phyloP scores from a whole-genome alignment of 2,113 vertebrate species.

The Percopsis transmontana region DNA sequence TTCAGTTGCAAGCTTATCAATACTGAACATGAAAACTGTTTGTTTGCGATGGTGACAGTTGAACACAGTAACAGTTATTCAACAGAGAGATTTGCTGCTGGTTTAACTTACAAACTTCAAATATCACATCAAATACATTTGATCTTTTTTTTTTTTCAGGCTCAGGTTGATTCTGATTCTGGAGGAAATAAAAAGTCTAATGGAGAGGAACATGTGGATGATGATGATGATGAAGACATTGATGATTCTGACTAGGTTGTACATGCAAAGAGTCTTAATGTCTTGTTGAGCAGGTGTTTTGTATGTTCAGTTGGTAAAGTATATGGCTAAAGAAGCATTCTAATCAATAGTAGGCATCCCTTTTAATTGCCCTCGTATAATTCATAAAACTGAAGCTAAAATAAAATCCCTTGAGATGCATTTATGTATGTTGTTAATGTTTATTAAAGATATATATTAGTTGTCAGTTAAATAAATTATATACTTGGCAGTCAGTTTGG shows the following conservation, averaged over 20 bases:
- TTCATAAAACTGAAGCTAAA: neutral
- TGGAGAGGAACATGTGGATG: slow-evolving; percentile 39
- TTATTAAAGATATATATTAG: too few relatives aligned
- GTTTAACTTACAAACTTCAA: too few relatives aligned
- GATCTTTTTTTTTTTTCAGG: neutral
- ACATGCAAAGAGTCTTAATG: neutral
- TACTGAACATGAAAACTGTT: slow-evolving; percentile 19
- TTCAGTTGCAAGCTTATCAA: slow-evolving; percentile 34
- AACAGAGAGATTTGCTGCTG: too few relatives aligned
- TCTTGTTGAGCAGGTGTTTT: neutral
- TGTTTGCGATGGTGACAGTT: neutral
- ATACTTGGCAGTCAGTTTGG: too few relatives aligned
- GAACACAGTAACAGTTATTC: neutral
- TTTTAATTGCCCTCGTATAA: neutral
- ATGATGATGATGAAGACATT: slow-evolving; percentile 44
- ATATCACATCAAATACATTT: too few relatives aligned
- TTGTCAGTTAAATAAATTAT: too few relatives aligned
- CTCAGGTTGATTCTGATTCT: too few relatives aligned
- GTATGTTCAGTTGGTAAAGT: neutral
- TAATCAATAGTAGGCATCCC: neutral
- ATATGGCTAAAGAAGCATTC: neutral
- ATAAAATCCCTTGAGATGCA: neutral
- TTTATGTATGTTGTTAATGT: slow-evolving; percentile 5
- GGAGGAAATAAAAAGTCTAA: slow-evolving; percentile 50
- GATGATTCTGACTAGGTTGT: slow-evolving; percentile 64